Conservation (phyloP, 2,113 vertebrate genomes). For the Xyliphius kryptos region DNA sequence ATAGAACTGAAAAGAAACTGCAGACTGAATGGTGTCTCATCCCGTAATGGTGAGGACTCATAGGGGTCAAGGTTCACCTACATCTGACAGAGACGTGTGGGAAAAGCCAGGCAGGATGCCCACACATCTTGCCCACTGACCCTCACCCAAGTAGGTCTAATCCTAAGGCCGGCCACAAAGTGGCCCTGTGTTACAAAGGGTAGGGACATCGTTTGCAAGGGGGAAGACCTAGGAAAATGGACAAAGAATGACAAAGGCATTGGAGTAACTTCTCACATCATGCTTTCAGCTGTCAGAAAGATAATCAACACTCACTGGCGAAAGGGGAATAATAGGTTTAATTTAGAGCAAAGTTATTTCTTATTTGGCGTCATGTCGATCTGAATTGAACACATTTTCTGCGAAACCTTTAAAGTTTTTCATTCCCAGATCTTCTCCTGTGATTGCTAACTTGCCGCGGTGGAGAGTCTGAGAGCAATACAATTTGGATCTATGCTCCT, state of each 20-base stretch:
- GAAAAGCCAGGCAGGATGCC: slow-evolving; percentile 63
- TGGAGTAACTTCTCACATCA: slow-evolving; percentile 62
- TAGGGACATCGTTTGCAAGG: slow-evolving; percentile 40
- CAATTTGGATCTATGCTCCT: no score
- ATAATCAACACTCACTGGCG: slow-evolving; percentile 50
- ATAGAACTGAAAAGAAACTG: slow-evolving; percentile 60
- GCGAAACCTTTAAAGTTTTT: no score
- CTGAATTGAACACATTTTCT: no score
- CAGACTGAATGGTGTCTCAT: slow-evolving; percentile 57
- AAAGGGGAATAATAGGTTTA: slow-evolving; percentile 14
- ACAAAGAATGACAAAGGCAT: slow-evolving; percentile 52
- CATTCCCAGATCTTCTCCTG: no score
- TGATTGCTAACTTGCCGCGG: no score
- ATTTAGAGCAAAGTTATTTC: background rate
- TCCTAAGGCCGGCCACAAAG: slow-evolving; percentile 53
- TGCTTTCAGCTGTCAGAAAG: slow-evolving; percentile 51
- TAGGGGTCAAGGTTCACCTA: slow-evolving; percentile 68
- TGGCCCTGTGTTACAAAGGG: slow-evolving; percentile 48
- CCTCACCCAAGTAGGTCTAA: slow-evolving; percentile 62
- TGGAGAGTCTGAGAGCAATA: no score
- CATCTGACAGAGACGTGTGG: slow-evolving; percentile 64
- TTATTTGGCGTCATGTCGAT: no score
- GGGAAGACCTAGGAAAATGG: slow-evolving; percentile 47
- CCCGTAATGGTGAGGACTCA: slow-evolving; percentile 53
- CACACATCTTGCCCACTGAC: slow-evolving; percentile 61